Percentiles rank a stretch among this genome's conserved stretches.
Conservation (phyloP, 1,140 invertebrate genomes). For the Neodiprion pinetum region DNA sequence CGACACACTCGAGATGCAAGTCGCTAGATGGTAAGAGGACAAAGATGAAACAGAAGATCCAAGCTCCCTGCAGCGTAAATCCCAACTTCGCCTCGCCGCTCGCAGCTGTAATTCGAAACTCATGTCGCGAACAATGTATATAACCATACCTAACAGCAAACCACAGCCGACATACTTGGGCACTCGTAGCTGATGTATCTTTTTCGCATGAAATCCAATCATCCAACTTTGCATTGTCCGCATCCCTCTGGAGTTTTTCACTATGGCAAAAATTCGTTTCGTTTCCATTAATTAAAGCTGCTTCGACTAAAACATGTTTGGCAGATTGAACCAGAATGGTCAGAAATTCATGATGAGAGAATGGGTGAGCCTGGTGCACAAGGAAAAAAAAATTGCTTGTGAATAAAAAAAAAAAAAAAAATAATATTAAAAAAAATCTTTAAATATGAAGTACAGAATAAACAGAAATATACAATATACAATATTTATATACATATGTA, state of each 20-base stretch:
- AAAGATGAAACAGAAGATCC: neutral
- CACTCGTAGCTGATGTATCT: neutral
- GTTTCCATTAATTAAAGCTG: neutral
- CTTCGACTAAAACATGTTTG: too few species aligned
- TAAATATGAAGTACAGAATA: neutral
- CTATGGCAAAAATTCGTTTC: neutral
- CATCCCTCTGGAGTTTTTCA: conserved; percentile 19
- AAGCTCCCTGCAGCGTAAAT: neutral
- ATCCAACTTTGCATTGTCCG: neutral
- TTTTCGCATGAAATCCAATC: conserved; percentile 11
- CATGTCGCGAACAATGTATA: neutral
- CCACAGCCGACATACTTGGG: conserved; percentile 16
- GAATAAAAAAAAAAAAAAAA: neutral
- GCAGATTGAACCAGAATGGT: too few species aligned
- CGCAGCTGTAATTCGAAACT: neutral
- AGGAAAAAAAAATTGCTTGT: neutral
- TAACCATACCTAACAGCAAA: neutral
- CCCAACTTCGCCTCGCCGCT: too few species aligned
- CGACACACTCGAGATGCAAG: conserved; percentile 1
- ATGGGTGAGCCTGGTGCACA: neutral
- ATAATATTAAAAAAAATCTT: too few species aligned
- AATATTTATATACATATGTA: too few species aligned
- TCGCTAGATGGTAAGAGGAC: neutral
- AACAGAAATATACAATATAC: neutral
- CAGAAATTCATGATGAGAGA: too few species aligned